Conservation (phyloP, 1,140 invertebrate species). For the Trachymyrmex septentrionalis region DNA sequence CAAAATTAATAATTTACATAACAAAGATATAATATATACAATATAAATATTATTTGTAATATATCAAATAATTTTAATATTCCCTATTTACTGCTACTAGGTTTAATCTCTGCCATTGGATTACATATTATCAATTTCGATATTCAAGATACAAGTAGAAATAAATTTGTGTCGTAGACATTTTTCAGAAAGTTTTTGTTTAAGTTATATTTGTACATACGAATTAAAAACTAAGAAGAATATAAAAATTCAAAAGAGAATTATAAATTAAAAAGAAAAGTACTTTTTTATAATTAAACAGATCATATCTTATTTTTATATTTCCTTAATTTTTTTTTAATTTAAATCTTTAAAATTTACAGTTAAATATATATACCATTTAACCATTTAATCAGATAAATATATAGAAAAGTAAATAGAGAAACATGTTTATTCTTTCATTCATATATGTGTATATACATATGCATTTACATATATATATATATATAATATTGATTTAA, state of each 20-base stretch:
- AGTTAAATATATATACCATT: too few species aligned
- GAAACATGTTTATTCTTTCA: too few species aligned
- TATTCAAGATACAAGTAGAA: neutral
- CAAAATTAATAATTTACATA: neutral
- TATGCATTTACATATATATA: too few species aligned
- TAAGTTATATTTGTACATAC: neutral
- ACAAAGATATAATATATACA: neutral
- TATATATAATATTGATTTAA: neutral
- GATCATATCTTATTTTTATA: too few species aligned
- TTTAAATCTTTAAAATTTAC: too few species aligned
- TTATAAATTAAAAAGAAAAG: neutral
- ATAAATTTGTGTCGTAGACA: neutral
- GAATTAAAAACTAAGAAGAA: slow-evolving; percentile 1
- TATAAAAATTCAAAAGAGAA: neutral
- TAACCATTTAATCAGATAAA: too few species aligned
- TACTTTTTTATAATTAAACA: neutral
- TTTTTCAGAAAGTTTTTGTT: neutral
- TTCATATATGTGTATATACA: too few species aligned
- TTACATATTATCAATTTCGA: neutral
- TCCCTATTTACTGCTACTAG: neutral
- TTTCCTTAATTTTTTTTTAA: neutral
- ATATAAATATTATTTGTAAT: neutral
- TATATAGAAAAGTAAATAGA: too few species aligned
- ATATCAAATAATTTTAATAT: neutral
- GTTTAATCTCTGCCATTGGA: neutral